Evolutionary conservation across 2,797 vertebrate species (phyloP).

Genomic region (Phalanger gymnotis): DNA sequence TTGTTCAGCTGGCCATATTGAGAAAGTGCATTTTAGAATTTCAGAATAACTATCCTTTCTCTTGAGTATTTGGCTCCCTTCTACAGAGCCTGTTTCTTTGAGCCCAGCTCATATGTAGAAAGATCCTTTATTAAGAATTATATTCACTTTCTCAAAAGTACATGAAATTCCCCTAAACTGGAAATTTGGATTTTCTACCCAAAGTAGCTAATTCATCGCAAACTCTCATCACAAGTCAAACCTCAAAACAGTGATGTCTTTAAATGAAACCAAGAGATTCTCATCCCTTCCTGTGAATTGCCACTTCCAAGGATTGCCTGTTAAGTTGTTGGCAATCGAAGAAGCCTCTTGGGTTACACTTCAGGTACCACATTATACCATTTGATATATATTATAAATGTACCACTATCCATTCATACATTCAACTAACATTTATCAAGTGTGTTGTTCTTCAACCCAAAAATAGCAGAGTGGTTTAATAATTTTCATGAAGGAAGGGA

Average conservation of each 20-base stretch:
- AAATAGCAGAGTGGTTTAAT: slow-evolving; percentile 32
- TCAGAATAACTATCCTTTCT: neutral
- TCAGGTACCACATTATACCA: neutral
- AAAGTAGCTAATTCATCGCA: slow-evolving; percentile 20
- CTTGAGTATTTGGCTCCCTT: neutral
- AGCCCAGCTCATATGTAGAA: neutral
- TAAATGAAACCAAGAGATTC: slow-evolving; percentile 10
- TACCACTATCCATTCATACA: neutral
- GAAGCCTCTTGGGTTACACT: neutral
- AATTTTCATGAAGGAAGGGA: neutral
- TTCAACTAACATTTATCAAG: slow-evolving; percentile 2
- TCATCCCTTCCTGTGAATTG: neutral
- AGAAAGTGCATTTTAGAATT: neutral
- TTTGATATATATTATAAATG: slow-evolving; percentile 36
- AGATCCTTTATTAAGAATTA: slow-evolving; percentile 28
- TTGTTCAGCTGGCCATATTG: neutral
- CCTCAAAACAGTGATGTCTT: slow-evolving; percentile 14
- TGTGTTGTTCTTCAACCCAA: neutral
- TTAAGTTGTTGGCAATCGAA: neutral
- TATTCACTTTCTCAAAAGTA: slow-evolving; percentile 23
- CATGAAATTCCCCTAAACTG: slow-evolving; percentile 23
- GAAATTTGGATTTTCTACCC: slow-evolving; percentile 42
- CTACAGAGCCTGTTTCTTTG: slow-evolving; percentile 16
- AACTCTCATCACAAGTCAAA: neutral
- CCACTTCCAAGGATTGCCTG: neutral